Conservation (phyloP, 2,113 vertebrate genomes). For the Otolemur garnettii region DNA sequence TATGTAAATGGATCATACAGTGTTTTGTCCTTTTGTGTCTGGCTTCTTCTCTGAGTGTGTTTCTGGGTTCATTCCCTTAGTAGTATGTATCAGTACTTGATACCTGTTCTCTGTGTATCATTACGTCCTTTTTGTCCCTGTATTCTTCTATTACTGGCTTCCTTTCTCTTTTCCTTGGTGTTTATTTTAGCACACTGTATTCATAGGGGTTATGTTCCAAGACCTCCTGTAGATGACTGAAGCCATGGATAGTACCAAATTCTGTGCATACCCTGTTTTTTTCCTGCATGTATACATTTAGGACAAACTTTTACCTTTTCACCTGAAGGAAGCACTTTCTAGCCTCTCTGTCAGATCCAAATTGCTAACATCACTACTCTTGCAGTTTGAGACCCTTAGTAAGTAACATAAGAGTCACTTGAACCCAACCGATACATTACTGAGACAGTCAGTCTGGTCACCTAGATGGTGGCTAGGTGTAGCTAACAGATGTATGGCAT, state of each 20-base stretch:
- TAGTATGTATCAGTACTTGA: rapidly evolving
- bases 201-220: neutral
- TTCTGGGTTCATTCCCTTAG: rapidly evolving
- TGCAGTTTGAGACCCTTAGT: neutral
- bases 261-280: neutral
- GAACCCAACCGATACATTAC: neutral
- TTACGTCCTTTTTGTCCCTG: neutral
- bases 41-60: neutral
- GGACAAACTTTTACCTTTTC: neutral
- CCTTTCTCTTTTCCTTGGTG: neutral
- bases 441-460: neutral
- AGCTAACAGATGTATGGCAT: too few species aligned
- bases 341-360: neutral
- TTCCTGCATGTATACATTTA: neutral
- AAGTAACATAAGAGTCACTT: neutral
- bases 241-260: neutral
- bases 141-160: neutral
- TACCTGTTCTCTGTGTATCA: neutral
- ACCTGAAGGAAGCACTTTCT: neutral
- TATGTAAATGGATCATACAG: neutral
- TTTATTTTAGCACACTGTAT: neutral
- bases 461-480: neutral
- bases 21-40: neutral
- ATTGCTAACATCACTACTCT: neutral
- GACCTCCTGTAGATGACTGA: neutral